phyloP scores from a whole-genome alignment of 92 coral and sea anemone species.

The Parazoanthus atlanticus region DNA sequence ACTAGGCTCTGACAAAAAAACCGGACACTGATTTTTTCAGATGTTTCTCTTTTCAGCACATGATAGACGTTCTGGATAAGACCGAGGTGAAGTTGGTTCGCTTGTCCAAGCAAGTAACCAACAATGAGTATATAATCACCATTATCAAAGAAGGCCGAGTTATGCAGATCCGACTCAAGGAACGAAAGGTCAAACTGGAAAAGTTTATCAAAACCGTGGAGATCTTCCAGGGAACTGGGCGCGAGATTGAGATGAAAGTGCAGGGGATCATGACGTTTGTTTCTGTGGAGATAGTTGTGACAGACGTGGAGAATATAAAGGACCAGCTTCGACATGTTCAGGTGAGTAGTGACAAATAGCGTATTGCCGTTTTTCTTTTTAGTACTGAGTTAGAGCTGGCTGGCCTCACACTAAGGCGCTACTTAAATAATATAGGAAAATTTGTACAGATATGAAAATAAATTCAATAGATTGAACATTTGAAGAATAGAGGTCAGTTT shows the following conservation, averaged over 20 bases:
- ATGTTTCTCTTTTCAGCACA: constrained; percentile 50
- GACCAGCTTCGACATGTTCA: constrained; percentile 88
- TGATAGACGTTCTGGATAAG: constrained; percentile 85
- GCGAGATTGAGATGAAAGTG: constrained; percentile 78
- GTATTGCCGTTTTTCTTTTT: too few relatives aligned
- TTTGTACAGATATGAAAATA: too few relatives aligned
- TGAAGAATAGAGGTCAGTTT: too few relatives aligned
- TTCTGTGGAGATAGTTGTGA: constrained; percentile 85
- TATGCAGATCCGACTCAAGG: constrained; percentile 86
- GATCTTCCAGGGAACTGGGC: constrained; percentile 81
- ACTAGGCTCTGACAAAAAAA: not conserved
- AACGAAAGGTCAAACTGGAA: constrained; percentile 86
- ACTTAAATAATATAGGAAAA: too few relatives aligned
- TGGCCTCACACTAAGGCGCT: too few relatives aligned
- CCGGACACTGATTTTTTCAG: not conserved
- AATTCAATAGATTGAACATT: too few relatives aligned
- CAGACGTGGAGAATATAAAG: constrained; percentile 79
- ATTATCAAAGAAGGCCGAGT: constrained; percentile 88
- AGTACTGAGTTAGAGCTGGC: too few relatives aligned
- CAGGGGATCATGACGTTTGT: constrained; percentile 87
- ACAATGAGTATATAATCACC: constrained; percentile 89
- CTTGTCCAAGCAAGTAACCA: constrained; percentile 82
- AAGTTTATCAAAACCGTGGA: constrained; percentile 89
- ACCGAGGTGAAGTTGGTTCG: constrained; percentile 85
- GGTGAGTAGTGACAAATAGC: constrained; percentile 29